A percentile compares a stretch with the other conserved stretches of the same genome.
phyloP scores from a whole-genome alignment of 2,888 invertebrate species.

The Carterocephalus palaemon region DNA sequence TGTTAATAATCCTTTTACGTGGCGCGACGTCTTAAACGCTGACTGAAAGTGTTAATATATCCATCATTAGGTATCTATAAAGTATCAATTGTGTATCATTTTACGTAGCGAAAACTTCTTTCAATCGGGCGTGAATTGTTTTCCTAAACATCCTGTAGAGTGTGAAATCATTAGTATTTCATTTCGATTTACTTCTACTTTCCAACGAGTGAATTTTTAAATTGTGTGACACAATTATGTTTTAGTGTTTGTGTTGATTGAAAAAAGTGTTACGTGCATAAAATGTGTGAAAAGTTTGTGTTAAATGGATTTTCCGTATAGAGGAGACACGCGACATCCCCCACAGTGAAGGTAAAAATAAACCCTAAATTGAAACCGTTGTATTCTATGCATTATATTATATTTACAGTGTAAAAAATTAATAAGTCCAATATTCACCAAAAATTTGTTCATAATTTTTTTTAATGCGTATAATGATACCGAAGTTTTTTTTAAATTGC shows the following conservation, averaged over 20 bases:
- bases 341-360: slow-evolving; percentile 53
- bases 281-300: slow-evolving; percentile 27
- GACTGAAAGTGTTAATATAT: slow-evolving; percentile 22
- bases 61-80: slow-evolving; percentile 14
- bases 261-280: slow-evolving; percentile 5
- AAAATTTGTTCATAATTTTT: too few species aligned
- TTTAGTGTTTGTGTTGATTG: slow-evolving; percentile 29
- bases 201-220: slow-evolving; percentile 4
- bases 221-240: slow-evolving; percentile 1
- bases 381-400: background rate
- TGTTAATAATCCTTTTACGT: slow-evolving; percentile 32
- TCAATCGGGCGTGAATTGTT: slow-evolving; percentile 29
- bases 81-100: slow-evolving; percentile 8
- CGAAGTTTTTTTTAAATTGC: too few species aligned
- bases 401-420: background rate
- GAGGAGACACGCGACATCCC: slow-evolving; percentile 38
- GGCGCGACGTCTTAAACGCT: slow-evolving; percentile 13
- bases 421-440: background rate
- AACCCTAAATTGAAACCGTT: too few species aligned
- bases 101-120: slow-evolving; percentile 17
- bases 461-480: too few species aligned
- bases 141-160: slow-evolving; percentile 30
- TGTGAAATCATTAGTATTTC: slow-evolving; percentile 17
- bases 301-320: slow-evolving; percentile 43
- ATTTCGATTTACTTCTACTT: slow-evolving; percentile 7